These are phyloP conservation scores for Archocentrus centrarchus DNA, from an alignment of 2,113 vertebrate genomes.

Conservation along the genomic window DNA sequence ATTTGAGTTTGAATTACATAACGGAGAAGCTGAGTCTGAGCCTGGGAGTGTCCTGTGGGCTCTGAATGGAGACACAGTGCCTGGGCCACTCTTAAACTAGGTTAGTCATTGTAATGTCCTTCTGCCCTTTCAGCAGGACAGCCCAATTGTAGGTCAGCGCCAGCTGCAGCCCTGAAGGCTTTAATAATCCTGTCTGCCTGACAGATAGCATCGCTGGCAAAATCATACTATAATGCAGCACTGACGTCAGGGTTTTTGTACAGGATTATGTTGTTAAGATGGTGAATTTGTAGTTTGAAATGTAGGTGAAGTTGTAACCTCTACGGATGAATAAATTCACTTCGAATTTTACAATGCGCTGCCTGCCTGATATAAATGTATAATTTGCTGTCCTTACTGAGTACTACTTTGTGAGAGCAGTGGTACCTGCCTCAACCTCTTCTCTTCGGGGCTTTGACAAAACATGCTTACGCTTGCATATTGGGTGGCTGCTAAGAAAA, in stretches of 20 bases:
- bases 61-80: constrained; percentile 16
- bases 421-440: not conserved
- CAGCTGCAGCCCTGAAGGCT: constrained; percentile 50
- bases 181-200: constrained; percentile 26
- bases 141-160: constrained; percentile 58
- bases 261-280: not conserved
- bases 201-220: constrained; percentile 26
- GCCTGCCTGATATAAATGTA: not conserved
- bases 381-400: not conserved
- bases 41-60: not conserved
- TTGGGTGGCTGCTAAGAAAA: constrained; percentile 68
- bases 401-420: not conserved
- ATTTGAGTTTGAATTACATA: not conserved
- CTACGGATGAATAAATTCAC: not conserved
- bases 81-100: constrained; percentile 20
- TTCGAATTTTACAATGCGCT: not conserved
- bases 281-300: not conserved
- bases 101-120: constrained; percentile 35
- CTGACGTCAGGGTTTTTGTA: not conserved
- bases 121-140: constrained; percentile 36
- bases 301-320: not conserved
- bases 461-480: constrained; percentile 60
- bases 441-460: constrained; percentile 24
- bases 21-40: not conserved
- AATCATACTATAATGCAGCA: not conserved